These are phyloP conservation scores for Mystacides longicornis DNA, from an alignment of 2,888 invertebrate species.

Conservation along the genomic window DNA sequence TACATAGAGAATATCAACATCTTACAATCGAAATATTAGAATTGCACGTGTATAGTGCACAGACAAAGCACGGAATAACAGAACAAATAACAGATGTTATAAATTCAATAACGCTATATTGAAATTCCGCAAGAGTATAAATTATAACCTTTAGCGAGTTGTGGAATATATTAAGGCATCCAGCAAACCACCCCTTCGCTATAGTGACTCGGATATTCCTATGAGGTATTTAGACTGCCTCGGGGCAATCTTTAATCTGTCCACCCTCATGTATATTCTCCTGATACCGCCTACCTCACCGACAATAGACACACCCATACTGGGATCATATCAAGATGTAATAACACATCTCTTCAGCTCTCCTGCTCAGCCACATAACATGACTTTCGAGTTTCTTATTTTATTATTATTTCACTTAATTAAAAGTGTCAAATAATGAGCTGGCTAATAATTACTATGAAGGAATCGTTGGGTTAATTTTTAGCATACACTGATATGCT, in stretches of 20 bases:
- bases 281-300: conserved; percentile 8
- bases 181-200: conserved; percentile 4
- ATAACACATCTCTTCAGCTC: conserved; percentile 6
- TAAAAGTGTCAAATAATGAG: too few species aligned
- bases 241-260: conserved; percentile 11
- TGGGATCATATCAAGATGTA: conserved; percentile 8
- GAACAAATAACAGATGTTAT: background rate
- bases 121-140: background rate
- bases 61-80: too few species aligned
- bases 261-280: conserved; percentile 7
- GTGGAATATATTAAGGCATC: conserved; percentile 4
- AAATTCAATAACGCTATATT: background rate
- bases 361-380: too few species aligned
- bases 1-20: too few species aligned
- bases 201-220: background rate
- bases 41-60: too few species aligned
- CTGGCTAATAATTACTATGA: too few species aligned
- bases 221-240: background rate
- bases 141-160: background rate
- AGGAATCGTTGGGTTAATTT: too few species aligned
- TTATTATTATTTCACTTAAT: too few species aligned
- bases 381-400: too few species aligned
- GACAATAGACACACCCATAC: conserved; percentile 9
- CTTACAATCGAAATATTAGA: too few species aligned
- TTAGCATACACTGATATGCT: too few species aligned